phyloP scores from a whole-genome alignment of 1,140 invertebrate genomes.

The Pogonomyrmex californicus region DNA sequence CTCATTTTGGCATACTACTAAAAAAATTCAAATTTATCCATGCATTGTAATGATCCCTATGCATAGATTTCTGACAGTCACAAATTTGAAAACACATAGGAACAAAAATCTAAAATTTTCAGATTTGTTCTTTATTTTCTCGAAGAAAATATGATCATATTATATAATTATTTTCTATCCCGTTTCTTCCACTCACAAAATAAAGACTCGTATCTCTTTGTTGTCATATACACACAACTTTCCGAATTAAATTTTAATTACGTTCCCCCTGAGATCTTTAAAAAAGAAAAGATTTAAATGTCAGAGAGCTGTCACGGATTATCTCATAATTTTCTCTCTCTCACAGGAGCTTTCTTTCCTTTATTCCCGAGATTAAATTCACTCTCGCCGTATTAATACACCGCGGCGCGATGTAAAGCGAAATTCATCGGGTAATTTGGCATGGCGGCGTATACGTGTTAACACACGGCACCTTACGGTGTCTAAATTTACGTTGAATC shows the following conservation, averaged over 20 bases:
- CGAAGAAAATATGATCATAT: too few relatives aligned
- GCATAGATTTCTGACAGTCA: too few relatives aligned
- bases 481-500: slow-evolving; percentile 51
- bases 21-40: too few relatives aligned
- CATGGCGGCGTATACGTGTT: slow-evolving; percentile 30
- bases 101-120: too few relatives aligned
- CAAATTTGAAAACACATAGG: too few relatives aligned
- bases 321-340: neutral
- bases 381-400: neutral
- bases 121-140: too few relatives aligned
- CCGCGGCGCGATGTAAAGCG: neutral
- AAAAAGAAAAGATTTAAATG: neutral
- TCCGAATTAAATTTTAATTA: neutral
- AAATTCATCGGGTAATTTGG: slow-evolving; percentile 41
- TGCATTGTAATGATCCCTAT: too few relatives aligned
- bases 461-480: slow-evolving; percentile 26
- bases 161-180: too few relatives aligned
- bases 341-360: too few relatives aligned
- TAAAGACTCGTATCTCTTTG: neutral
- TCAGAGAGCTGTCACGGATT: neutral
- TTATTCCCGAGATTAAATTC: slow-evolving; percentile 5
- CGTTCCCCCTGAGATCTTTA: neutral
- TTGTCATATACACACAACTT: neutral
- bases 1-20: too few relatives aligned
- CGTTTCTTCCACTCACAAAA: neutral